phyloP scores from a whole-genome alignment of 2,888 invertebrate genomes.

The Empis stercorea region DNA sequence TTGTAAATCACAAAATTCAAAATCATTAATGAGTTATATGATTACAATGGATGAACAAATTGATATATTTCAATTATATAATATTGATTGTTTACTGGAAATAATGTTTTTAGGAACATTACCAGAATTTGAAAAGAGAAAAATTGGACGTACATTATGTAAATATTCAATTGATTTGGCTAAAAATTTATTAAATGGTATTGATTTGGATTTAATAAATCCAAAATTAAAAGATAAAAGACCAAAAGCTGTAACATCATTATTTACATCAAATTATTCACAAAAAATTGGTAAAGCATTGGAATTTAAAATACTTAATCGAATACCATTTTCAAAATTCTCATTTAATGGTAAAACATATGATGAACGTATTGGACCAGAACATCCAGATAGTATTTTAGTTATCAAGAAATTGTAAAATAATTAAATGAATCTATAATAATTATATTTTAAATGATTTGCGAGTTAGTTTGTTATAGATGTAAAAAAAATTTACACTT shows the following conservation, averaged over 20 bases:
- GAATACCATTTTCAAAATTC: constrained; percentile 41
- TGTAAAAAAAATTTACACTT: too few species aligned
- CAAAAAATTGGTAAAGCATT: constrained; percentile 44
- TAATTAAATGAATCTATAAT: too few species aligned
- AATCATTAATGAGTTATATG: constrained; percentile 51
- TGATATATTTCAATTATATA: constrained; percentile 48
- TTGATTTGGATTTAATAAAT: constrained; percentile 32
- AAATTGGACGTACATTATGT: constrained; percentile 42
- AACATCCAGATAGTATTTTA: constrained; percentile 18
- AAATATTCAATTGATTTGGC: constrained; percentile 43
- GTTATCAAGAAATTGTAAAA: constrained; percentile 1
- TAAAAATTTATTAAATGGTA: constrained; percentile 35
- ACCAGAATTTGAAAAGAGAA: constrained; percentile 38
- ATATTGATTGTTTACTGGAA: constrained; percentile 49
- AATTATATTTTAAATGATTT: too few species aligned
- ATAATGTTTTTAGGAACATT: constrained; percentile 53
- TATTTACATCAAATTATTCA: constrained; percentile 46
- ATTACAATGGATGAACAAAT: constrained; percentile 44
- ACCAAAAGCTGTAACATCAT: constrained; percentile 39
- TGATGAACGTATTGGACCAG: constrained; percentile 40
- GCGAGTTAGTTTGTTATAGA: too few species aligned
- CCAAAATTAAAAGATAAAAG: constrained; percentile 19
- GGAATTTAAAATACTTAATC: constrained; percentile 41
- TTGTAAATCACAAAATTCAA: constrained; percentile 44
- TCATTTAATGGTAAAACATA: constrained; percentile 45